Percentiles rank a stretch among this genome's conserved stretches.
phyloP scores from a whole-genome alignment of 2,797 vertebrate species.

The Acanthurus lineatus region DNA sequence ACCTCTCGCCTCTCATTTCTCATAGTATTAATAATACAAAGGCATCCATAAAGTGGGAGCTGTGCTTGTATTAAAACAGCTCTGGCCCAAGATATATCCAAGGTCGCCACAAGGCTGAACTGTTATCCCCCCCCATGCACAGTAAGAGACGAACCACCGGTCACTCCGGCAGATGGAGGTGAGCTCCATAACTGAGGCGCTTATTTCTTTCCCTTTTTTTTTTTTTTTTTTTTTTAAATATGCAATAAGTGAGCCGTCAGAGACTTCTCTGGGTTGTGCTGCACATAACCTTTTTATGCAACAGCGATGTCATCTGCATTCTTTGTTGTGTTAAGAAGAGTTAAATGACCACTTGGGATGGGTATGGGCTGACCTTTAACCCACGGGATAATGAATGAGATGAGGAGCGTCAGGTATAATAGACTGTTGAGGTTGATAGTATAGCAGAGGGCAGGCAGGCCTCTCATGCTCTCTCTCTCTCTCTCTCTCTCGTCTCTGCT shows the following conservation, averaged over 20 bases:
- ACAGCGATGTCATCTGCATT: conserved; percentile 82
- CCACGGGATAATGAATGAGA: conserved; percentile 84
- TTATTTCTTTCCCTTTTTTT: conserved; percentile 46
- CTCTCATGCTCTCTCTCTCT: conserved; percentile 38
- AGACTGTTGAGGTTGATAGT: conserved; percentile 79
- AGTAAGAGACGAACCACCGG: conserved; percentile 46
- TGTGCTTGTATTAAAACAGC: conserved; percentile 79
- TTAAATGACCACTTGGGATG: conserved; percentile 86
- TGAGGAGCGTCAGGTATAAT: conserved; percentile 76
- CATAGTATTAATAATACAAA: conserved; percentile 86
- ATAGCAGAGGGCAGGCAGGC: conserved; percentile 61
- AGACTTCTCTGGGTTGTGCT: conserved; percentile 64
- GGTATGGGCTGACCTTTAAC: conserved; percentile 81
- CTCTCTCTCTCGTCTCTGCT: conserved; percentile 41
- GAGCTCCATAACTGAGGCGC: conserved; percentile 47
- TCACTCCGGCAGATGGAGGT: conserved; percentile 50
- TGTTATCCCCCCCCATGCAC: conserved; percentile 65
- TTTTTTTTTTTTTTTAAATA: conserved; percentile 72
- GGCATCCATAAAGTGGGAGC: conserved; percentile 76
- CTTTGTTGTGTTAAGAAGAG: conserved; percentile 84
- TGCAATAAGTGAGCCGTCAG: conserved; percentile 65
- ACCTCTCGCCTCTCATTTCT: conserved; percentile 78
- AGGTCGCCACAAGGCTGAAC: conserved; percentile 80
- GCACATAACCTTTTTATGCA: conserved; percentile 83
- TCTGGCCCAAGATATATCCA: conserved; percentile 72